Evolutionary conservation across 2,113 vertebrate genomes (phyloP), one percentile per base, ranked within the genome.

Genomic region (Cynopterus brachyotis): DNA sequence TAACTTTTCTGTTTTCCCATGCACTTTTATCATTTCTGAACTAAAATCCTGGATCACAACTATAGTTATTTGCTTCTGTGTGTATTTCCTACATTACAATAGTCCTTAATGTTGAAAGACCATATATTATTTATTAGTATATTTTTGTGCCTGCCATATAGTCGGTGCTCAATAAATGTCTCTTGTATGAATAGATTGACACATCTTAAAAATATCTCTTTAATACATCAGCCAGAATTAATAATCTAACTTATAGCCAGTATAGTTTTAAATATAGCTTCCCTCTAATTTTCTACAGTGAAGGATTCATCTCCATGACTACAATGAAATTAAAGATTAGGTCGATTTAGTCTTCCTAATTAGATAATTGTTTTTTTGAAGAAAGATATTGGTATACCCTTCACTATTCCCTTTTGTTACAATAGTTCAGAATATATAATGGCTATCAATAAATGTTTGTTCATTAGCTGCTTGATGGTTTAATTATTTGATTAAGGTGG

Each of bases 261-360:
- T 28, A 50, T 22, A 84, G 35, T 62, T 42, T 85, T 94, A 84
- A 76, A 76, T 78, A 91, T 6, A 94, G 35, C 19, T 79, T 95
- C 26, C 47, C 1, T 81, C 17, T 76, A 50, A 64, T 93, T 92
- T 87, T 88, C 26, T 32, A 47, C 47, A 47, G 53, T 57, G 1
- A 53, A 84, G 81, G 26, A 62, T 88, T 93, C 30, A 47, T 70
- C 72, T 93, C 60, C 22, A 85, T 50, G 28, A 81, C 60, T 37
- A 70, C 42, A 26, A 8, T 35, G 59, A 50, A 92, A 83, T 81
- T 62, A 78, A 94, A 92, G 24, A 66, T 28, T 60, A 79, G 9
- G 26, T 57, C 79, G 19, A 88, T 84, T 84, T 55, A 62, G 47
- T 88, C n/a, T 70, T 90, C 30, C 40, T 82, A 95, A 83, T 88